Conservation (phyloP, 2,797 vertebrate genomes). For the Uromys caudimaculatus region DNA sequence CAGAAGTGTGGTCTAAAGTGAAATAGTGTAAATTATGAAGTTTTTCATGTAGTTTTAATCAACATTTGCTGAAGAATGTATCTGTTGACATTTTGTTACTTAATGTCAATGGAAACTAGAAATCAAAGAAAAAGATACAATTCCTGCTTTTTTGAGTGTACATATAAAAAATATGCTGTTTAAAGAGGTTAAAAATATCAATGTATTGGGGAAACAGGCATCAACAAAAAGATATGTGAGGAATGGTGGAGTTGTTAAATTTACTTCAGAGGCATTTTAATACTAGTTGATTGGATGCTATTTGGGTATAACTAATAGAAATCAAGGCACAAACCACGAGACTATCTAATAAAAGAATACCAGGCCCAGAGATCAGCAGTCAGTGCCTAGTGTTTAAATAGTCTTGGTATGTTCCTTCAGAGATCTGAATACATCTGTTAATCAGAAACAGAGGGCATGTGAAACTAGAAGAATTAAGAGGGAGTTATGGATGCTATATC, state of each 20-base stretch:
- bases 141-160: not conserved
- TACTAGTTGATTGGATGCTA: constrained; percentile 3
- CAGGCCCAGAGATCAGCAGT: not conserved
- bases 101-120: constrained; percentile 53
- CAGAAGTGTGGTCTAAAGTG: constrained; percentile 32
- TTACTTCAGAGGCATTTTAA: constrained; percentile 14
- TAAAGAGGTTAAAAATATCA: not conserved
- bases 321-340: not conserved
- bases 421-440: not conserved
- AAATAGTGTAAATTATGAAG: constrained; percentile 55
- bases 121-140: constrained; percentile 56
- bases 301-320: constrained; percentile 58
- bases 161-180: constrained; percentile 4
- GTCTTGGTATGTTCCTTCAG: not conserved
- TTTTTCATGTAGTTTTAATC: constrained; percentile 13
- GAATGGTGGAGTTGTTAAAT: not conserved
- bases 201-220: not conserved
- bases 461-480: not conserved
- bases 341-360: constrained; percentile 48
- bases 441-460: not conserved
- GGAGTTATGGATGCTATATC: not conserved
- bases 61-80: constrained; percentile 53
- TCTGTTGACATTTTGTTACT: constrained; percentile 51
- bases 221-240: not conserved
- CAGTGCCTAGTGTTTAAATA: not conserved